phyloP scores from a whole-genome alignment of 2,113 vertebrate genomes.

The Thalassarche chlororhynchos region DNA sequence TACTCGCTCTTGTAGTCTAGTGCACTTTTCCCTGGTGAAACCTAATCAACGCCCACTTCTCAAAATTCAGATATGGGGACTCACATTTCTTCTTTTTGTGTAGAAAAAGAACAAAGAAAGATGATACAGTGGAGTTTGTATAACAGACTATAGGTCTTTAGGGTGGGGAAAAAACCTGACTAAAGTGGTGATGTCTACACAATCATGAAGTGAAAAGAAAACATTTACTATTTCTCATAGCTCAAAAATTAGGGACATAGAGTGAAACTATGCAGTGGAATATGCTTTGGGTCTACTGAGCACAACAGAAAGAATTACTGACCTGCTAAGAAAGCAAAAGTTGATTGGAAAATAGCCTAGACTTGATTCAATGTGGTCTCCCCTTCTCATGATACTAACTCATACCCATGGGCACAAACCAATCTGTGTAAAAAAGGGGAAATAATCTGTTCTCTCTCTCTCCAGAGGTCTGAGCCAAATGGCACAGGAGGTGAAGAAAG shows the following conservation, averaged over 20 bases:
- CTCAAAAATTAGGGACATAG: neutral
- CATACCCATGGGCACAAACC: neutral
- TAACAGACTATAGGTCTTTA: neutral
- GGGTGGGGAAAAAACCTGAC: neutral
- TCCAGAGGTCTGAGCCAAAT: neutral
- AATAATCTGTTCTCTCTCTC: neutral
- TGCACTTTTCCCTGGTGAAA: conserved; percentile 30
- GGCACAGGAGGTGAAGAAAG: neutral
- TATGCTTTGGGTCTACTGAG: neutral
- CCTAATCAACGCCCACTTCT: conserved; percentile 31
- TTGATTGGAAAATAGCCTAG: neutral
- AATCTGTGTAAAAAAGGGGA: neutral
- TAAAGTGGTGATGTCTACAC: neutral
- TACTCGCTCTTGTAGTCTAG: neutral
- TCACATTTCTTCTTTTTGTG: neutral
- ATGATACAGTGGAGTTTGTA: neutral
- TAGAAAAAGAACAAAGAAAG: neutral
- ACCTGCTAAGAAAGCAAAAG: neutral
- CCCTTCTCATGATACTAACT: neutral
- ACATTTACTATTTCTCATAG: neutral
- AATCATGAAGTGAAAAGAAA: neutral
- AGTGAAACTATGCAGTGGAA: neutral
- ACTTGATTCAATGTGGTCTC: neutral
- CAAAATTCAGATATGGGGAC: conserved; percentile 14
- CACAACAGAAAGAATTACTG: neutral